Evolutionary conservation across 2,113 vertebrate species (phyloP).

Genomic region (Sphyrna mokarran): DNA sequence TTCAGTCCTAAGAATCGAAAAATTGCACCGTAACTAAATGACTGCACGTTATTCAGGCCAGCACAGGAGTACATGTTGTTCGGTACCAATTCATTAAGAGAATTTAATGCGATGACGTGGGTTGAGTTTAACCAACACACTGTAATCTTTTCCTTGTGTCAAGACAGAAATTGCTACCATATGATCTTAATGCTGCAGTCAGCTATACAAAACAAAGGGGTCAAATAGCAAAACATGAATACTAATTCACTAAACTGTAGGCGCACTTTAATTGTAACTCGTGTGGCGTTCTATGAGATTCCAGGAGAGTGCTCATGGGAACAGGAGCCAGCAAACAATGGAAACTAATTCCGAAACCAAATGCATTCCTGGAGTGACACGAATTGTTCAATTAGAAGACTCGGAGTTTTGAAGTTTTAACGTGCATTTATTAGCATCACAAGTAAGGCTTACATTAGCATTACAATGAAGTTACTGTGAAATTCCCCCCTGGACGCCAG

Average conservation of each 20-base stretch:
- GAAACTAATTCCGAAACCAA: background rate
- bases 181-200: background rate
- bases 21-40: background rate
- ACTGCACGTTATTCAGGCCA: background rate
- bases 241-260: constrained; percentile 18
- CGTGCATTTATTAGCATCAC: too few relatives aligned
- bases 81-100: constrained; percentile 13
- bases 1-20: background rate
- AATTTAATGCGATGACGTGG: background rate
- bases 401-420: background rate
- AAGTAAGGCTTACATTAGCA: too few relatives aligned
- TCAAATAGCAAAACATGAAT: background rate
- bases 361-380: background rate
- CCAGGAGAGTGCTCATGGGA: background rate
- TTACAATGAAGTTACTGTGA: too few relatives aligned
- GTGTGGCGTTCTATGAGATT: background rate
- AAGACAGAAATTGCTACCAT: background rate
- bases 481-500: too few relatives aligned
- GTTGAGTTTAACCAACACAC: background rate
- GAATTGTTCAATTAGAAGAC: background rate
- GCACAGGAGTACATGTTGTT: constrained; percentile 5
- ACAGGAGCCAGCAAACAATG: background rate
- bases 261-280: background rate
- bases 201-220: background rate
- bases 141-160: background rate